Evolutionary conservation across 37 sponge, comb jelly and placozoan genomes (phyloP).

Genomic region (Chondrilla cf. caribensis): DNA sequence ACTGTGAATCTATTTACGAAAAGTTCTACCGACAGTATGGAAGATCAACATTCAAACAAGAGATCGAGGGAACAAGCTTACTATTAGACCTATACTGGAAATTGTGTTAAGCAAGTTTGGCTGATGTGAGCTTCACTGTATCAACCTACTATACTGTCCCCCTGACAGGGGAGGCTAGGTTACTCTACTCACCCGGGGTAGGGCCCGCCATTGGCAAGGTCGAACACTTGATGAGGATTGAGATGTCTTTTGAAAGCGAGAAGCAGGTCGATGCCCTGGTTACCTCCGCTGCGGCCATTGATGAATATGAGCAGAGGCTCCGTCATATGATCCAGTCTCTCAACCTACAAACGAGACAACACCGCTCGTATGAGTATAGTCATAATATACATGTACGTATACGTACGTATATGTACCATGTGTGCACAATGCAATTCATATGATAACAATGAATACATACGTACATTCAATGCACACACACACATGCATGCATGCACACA

Average conservation of each 20-base stretch:
- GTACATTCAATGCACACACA: no score
- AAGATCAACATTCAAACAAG: no score
- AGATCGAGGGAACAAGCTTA: no score
- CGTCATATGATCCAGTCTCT: slow-evolving; percentile 11
- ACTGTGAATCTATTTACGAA: no score
- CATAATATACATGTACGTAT: neutral
- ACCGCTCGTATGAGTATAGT: neutral
- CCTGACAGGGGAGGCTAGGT: no score
- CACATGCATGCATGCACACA: neutral
- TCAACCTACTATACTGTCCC: no score
- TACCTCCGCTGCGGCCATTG: slow-evolving; percentile 87
- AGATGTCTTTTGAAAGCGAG: slow-evolving; percentile 69
- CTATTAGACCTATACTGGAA: no score
- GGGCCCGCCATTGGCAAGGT: slow-evolving; percentile 82
- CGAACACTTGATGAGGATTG: slow-evolving; percentile 88
- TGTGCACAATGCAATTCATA: no score
- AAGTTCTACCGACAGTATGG: no score
- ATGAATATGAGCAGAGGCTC: slow-evolving; percentile 84
- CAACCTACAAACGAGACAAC: slow-evolving; percentile 31
- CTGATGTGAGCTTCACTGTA: no score
- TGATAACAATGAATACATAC: no score
- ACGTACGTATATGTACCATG: neutral
- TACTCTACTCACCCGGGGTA: slow-evolving; percentile 72
- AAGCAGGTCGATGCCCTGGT: slow-evolving; percentile 79
- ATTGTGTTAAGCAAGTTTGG: no score